A percentile compares a stretch with the other conserved stretches of the same genome.
Evolutionary conservation across 1,140 invertebrate species (phyloP).

Genomic region (Plutomurus gul): DNA sequence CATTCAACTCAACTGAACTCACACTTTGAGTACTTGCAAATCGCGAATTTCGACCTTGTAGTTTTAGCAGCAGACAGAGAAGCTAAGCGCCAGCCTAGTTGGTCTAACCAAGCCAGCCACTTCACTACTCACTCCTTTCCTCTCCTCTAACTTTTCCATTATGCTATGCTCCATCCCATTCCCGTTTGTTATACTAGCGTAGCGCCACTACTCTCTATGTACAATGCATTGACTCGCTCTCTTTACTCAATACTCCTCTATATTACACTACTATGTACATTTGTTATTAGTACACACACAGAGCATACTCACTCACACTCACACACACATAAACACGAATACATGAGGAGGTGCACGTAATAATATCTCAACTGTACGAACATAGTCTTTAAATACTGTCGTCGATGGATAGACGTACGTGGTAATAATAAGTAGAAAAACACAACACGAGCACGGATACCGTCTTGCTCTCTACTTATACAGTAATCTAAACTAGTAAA

Average conservation of each 20-base stretch:
- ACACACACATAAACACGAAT: too few species aligned
- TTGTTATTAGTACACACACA: neutral
- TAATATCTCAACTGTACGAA: neutral
- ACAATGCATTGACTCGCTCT: neutral
- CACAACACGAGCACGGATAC: neutral
- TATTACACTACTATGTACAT: neutral
- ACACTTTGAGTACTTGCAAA: constrained; percentile 21
- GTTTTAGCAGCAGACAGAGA: constrained; percentile 12
- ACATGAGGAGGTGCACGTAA: neutral
- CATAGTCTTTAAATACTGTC: neutral
- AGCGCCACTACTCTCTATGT: too few species aligned
- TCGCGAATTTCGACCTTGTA: constrained; percentile 23
- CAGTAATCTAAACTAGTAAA: neutral
- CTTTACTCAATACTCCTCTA: neutral
- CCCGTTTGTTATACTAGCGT: neutral
- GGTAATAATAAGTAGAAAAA: neutral
- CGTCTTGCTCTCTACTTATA: neutral
- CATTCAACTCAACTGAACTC: constrained; percentile 13
- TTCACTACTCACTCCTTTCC: constrained; percentile 14
- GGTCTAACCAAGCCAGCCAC: neutral
- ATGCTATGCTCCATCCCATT: constrained; percentile 22
- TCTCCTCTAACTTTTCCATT: constrained; percentile 6
- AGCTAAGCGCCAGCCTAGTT: constrained; percentile 2
- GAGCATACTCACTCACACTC: neutral
- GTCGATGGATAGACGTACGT: neutral